Conservation (phyloP, 2,797 vertebrate genomes). For the Calcarius lapponicus region DNA sequence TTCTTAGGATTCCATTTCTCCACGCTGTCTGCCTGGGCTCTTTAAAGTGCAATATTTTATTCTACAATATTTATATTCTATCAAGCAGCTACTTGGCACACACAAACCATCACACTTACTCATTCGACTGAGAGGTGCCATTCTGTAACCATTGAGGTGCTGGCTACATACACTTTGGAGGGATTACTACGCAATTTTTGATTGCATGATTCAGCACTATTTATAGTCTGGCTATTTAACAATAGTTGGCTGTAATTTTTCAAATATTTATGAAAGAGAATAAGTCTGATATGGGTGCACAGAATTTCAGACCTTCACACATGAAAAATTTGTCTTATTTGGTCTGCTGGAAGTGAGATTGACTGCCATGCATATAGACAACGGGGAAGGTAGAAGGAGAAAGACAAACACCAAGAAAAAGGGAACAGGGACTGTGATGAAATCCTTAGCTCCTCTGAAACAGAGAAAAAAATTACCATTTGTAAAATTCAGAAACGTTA, state of each 20-base stretch:
- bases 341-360: background rate
- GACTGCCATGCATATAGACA: background rate
- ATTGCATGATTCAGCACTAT: background rate
- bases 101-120: background rate
- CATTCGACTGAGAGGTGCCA: background rate
- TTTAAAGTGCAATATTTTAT: background rate
- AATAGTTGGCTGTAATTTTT: background rate
- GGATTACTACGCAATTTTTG: background rate
- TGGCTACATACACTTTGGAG: background rate
- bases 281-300: background rate
- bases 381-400: background rate
- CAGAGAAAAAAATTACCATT: background rate
- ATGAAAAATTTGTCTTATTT: background rate
- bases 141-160: background rate
- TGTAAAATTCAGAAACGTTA: background rate
- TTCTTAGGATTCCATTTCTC: background rate
- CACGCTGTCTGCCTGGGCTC: background rate
- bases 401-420: background rate
- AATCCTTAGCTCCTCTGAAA: background rate
- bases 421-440: background rate
- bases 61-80: conserved; percentile 1
- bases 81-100: background rate
- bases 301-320: background rate
- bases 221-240: background rate
- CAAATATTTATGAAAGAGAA: background rate